Conservation (phyloP, 2,797 vertebrate genomes). For the Microctenopoma stevenorrisi region DNA sequence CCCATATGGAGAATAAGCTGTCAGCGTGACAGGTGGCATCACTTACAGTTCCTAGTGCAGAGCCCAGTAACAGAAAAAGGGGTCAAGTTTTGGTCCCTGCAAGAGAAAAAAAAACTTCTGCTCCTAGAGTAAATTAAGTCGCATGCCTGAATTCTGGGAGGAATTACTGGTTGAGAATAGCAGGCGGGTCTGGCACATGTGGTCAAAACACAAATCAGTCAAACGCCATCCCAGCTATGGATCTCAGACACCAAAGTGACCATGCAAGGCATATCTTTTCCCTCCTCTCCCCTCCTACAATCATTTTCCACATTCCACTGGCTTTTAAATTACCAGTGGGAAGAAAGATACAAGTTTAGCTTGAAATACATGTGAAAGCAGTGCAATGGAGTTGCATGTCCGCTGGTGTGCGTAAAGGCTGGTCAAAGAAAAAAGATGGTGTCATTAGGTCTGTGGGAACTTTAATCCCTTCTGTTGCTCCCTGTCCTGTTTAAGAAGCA, state of each 20-base stretch:
- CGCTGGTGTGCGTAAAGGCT: slow-evolving; percentile 45
- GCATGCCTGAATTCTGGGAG: slow-evolving; percentile 72
- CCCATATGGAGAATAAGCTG: slow-evolving; percentile 51
- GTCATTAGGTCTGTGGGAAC: slow-evolving; percentile 54
- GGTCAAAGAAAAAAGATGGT: slow-evolving; percentile 48
- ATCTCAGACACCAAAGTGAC: slow-evolving; percentile 80
- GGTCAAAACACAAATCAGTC: slow-evolving; percentile 82
- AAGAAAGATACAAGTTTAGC: slow-evolving; percentile 83
- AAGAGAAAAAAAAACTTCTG: slow-evolving; percentile 44
- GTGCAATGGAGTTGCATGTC: slow-evolving; percentile 45
- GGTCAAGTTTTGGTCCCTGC: slow-evolving; percentile 53
- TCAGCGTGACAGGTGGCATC: slow-evolving; percentile 76
- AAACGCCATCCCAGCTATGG: slow-evolving; percentile 70
- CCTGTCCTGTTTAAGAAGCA: slow-evolving; percentile 27
- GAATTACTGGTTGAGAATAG: slow-evolving; percentile 81
- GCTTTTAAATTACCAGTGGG: slow-evolving; percentile 86
- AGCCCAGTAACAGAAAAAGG: slow-evolving; percentile 49
- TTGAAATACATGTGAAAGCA: slow-evolving; percentile 76
- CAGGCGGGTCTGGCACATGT: slow-evolving; percentile 75
- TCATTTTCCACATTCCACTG: slow-evolving; percentile 84
- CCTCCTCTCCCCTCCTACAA: slow-evolving; percentile 83
- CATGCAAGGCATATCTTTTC: slow-evolving; percentile 80
- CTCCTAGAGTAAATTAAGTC: slow-evolving; percentile 71
- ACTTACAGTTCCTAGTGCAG: slow-evolving; percentile 44
- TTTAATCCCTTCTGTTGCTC: slow-evolving; percentile 51